Evolutionary conservation across 2,888 invertebrate species (phyloP).

Genomic region (Schrankia costaestrigalis): DNA sequence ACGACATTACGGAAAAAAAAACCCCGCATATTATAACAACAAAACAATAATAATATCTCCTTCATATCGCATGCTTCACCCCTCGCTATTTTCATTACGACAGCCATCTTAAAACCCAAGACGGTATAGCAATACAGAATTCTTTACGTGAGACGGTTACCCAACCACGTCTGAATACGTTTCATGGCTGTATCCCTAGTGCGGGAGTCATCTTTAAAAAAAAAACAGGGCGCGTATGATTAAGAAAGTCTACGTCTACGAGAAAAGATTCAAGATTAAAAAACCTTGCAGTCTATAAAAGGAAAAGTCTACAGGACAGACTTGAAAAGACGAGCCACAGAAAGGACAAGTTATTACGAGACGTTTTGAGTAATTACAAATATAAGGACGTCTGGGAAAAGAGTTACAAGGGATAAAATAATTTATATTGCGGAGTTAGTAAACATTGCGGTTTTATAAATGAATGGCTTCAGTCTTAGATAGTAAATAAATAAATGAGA

Average conservation of each 20-base stretch:
- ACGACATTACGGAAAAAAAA: too few relatives aligned
- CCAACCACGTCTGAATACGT: conserved; percentile 24
- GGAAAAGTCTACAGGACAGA: not conserved
- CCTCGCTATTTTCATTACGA: conserved; percentile 6
- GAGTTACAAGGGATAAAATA: conserved; percentile 6
- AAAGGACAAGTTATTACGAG: conserved; percentile 15
- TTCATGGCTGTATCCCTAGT: too few relatives aligned
- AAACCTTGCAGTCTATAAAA: conserved; percentile 20
- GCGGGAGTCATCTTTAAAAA: too few relatives aligned
- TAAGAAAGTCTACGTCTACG: conserved; percentile 41
- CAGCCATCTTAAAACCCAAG: conserved; percentile 15
- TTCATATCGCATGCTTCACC: conserved; percentile 4
- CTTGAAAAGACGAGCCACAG: conserved; percentile 10
- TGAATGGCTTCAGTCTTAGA: too few relatives aligned
- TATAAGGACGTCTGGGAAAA: conserved; percentile 12
- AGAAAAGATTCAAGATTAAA: conserved; percentile 52
- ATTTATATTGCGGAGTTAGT: conserved; percentile 4
- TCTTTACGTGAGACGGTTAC: conserved; percentile 26
- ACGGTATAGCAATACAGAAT: conserved; percentile 11
- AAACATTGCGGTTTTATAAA: not conserved
- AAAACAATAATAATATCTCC: not conserved
- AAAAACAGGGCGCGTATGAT: conserved; percentile 44
- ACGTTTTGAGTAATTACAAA: conserved; percentile 25
- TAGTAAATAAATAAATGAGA: too few relatives aligned
- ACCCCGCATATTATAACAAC: too few relatives aligned